Percentiles rank a stretch among this genome's conserved stretches.
phyloP scores from a whole-genome alignment of 2,888 invertebrate species.

The Tanypteryx hageni region DNA sequence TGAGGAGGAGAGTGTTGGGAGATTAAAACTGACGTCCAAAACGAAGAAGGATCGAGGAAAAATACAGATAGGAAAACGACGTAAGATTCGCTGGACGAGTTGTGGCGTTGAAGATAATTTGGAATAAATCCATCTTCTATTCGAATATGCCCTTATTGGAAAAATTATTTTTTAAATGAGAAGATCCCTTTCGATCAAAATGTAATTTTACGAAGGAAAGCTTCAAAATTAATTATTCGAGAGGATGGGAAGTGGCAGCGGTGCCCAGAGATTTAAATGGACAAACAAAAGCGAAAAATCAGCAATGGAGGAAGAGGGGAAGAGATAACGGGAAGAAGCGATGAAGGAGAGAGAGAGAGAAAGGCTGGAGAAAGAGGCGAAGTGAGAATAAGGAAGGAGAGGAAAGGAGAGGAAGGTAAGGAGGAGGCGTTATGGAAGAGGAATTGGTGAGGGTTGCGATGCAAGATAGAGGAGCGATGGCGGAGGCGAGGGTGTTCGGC shows the following conservation, averaged over 20 bases:
- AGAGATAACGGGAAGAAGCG: neutral
- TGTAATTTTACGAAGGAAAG: too few relatives aligned
- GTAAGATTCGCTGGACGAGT: too few relatives aligned
- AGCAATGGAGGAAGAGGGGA: too few relatives aligned
- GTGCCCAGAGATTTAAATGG: too few relatives aligned
- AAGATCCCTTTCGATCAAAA: too few relatives aligned
- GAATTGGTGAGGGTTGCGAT: neutral
- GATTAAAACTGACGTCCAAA: neutral
- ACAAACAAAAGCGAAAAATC: too few relatives aligned
- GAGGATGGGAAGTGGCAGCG: too few relatives aligned
- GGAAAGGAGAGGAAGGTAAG: neutral
- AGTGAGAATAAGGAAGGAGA: neutral
- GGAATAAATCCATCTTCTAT: too few relatives aligned
- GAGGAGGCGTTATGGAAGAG: neutral
- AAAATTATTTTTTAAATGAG: too few relatives aligned
- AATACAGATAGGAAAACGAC: neutral
- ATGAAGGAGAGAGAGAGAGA: neutral
- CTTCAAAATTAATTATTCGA: too few relatives aligned
- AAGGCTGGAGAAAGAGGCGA: neutral
- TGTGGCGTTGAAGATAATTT: too few relatives aligned
- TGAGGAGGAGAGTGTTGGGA: neutral
- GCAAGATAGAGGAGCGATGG: neutral
- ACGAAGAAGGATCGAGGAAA: neutral
- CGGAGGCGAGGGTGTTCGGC: neutral
- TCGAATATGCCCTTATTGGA: too few relatives aligned